These are phyloP conservation scores for Ophonus ardosiacus DNA, from an alignment of 2,888 invertebrate species.

Conservation along the genomic window DNA sequence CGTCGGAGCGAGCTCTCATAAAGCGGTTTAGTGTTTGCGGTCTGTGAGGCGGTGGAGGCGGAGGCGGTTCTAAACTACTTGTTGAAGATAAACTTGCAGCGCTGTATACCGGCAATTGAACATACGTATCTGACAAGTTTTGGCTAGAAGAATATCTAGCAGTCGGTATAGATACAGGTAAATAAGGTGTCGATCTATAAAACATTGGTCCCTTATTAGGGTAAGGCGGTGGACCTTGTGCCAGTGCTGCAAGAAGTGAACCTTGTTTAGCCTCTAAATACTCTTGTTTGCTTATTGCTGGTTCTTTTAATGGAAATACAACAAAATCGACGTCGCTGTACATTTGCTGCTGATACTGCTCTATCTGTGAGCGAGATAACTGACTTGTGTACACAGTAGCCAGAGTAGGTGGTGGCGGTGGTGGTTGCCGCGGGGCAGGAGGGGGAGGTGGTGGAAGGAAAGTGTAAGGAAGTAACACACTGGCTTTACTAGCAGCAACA, in stretches of 20 bases:
- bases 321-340: slow-evolving; percentile 95
- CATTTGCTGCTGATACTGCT: slow-evolving; percentile 92
- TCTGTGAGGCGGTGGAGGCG: slow-evolving; percentile 80
- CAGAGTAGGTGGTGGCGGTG: slow-evolving; percentile 82
- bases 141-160: slow-evolving; percentile 89
- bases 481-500: slow-evolving; percentile 78
- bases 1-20: slow-evolving; percentile 87
- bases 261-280: slow-evolving; percentile 93
- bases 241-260: slow-evolving; percentile 82
- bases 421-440: slow-evolving; percentile 80
- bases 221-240: slow-evolving; percentile 79
- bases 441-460: slow-evolving; percentile 82
- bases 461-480: slow-evolving; percentile 76
- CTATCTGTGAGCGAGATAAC: slow-evolving; percentile 86
- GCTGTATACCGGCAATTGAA: slow-evolving; percentile 84
- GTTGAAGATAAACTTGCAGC: slow-evolving; percentile 83
- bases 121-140: slow-evolving; percentile 86
- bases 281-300: slow-evolving; percentile 92
- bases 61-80: slow-evolving; percentile 80
- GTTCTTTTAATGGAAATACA: slow-evolving; percentile 93
- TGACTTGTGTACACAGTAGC: slow-evolving; percentile 86
- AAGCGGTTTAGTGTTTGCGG: slow-evolving; percentile 78
- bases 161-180: slow-evolving; percentile 82
- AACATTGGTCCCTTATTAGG: slow-evolving; percentile 84
- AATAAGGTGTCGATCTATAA: slow-evolving; percentile 90